These are phyloP conservation scores for Melinaea marsaeus DNA, from an alignment of 2,888 invertebrate species.

Conservation along the genomic window DNA sequence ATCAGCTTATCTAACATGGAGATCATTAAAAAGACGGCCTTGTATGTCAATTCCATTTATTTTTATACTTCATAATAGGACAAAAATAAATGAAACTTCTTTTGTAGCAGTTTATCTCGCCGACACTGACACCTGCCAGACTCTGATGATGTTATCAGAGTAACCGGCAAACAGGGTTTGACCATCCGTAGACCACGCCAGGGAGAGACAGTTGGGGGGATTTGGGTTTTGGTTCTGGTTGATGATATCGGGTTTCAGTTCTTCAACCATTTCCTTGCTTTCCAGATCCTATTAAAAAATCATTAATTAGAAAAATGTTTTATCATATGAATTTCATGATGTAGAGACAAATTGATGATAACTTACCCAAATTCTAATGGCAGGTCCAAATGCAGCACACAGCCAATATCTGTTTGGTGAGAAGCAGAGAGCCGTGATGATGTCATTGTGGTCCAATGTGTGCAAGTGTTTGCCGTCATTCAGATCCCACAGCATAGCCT, in stretches of 20 bases:
- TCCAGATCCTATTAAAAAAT: conserved; percentile 88
- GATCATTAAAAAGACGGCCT: conserved; percentile 67
- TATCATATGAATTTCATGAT: background rate
- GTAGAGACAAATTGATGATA: background rate
- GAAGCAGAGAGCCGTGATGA: conserved; percentile 98
- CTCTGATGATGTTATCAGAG: conserved; percentile 98
- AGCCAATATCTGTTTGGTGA: conserved; percentile 99
- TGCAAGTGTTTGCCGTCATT: conserved; percentile 99
- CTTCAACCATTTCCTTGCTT: conserved; percentile 99
- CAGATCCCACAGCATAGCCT: conserved; percentile 99
- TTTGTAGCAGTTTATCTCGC: conserved; percentile 79
- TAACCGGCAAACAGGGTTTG: conserved; percentile 99
- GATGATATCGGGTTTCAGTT: conserved; percentile 97
- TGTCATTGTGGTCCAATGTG: conserved; percentile 98
- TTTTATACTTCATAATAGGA: conserved; percentile 63
- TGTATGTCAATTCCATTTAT: conserved; percentile 70
- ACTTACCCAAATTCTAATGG: conserved; percentile 97
- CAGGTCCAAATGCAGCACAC: conserved; percentile 98
- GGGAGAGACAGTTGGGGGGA: conserved; percentile 96
- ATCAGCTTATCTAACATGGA: conserved; percentile 46
- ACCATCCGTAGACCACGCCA: conserved; percentile 99
- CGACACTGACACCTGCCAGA: conserved; percentile 97
- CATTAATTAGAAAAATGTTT: background rate
- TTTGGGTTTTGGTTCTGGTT: conserved; percentile 84
- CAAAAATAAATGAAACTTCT: conserved; percentile 73